A percentile compares a stretch with the other conserved stretches of the same genome.
Evolutionary conservation across 2,113 vertebrate genomes (phyloP).

Genomic region (Brachyhypopomus occidentalis): DNA sequence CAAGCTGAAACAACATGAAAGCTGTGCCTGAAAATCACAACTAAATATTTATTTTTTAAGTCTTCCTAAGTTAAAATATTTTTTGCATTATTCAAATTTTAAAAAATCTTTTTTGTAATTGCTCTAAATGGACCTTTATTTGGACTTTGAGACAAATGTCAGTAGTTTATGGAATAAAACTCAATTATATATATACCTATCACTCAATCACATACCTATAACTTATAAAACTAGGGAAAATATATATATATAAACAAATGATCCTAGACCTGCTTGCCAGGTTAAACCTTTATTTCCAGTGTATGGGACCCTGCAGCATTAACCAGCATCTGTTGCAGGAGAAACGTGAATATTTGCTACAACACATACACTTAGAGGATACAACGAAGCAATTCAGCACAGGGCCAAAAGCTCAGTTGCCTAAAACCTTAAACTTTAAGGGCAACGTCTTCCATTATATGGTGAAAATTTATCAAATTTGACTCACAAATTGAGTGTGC

Average conservation of each 20-base stretch:
- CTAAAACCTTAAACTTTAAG: slow-evolving; percentile 17
- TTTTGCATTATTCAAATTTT: too few relatives aligned
- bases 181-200: too few relatives aligned
- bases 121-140: too few relatives aligned
- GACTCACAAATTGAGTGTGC: slow-evolving; percentile 43
- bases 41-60: too few relatives aligned
- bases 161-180: too few relatives aligned
- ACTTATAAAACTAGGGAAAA: too few relatives aligned
- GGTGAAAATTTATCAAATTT: slow-evolving; percentile 40
- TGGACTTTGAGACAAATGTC: too few relatives aligned
- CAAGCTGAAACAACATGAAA: too few relatives aligned
- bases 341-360: slow-evolving; percentile 12
- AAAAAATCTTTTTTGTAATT: too few relatives aligned
- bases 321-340: background rate
- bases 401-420: slow-evolving; percentile 29
- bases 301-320: background rate
- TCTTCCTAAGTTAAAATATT: too few relatives aligned
- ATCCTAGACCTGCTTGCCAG: slow-evolving; percentile 13
- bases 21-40: too few relatives aligned
- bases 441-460: slow-evolving; percentile 40
- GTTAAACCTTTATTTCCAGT: slow-evolving; percentile 25
- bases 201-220: too few relatives aligned
- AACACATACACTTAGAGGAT: slow-evolving; percentile 7
- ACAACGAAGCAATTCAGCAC: slow-evolving; percentile 20
- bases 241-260: slow-evolving; percentile 11